A percentile compares a stretch with the other conserved stretches of the same genome.
Evolutionary conservation across 2,888 invertebrate species (phyloP).

Genomic region (Athripsodes cinereus): DNA sequence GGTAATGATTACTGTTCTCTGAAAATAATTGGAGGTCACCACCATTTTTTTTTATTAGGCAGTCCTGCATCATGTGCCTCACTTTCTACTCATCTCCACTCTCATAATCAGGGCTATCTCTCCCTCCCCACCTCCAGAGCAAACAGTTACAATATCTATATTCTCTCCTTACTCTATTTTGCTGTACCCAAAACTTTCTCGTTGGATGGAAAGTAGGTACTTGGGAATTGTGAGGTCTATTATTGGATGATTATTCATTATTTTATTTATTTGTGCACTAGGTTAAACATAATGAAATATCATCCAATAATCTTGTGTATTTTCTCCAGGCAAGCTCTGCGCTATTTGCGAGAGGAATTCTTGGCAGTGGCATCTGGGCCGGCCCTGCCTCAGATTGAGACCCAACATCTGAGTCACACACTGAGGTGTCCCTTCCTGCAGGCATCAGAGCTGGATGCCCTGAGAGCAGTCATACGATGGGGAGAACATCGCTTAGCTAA

Average conservation of each 20-base stretch:
- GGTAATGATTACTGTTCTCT: too few species aligned
- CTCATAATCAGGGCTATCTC: neutral
- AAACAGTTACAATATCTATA: neutral
- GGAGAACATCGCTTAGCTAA: slow-evolving; percentile 53
- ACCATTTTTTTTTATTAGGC: too few species aligned
- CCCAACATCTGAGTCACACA: slow-evolving; percentile 64
- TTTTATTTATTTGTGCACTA: neutral
- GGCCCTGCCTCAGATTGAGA: slow-evolving; percentile 72
- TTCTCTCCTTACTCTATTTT: neutral
- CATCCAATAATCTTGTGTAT: too few species aligned
- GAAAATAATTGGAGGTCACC: too few species aligned
- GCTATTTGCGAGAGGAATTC: slow-evolving; percentile 91
- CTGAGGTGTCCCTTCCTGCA: slow-evolving; percentile 61
- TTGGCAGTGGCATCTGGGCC: slow-evolving; percentile 65
- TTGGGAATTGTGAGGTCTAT: neutral
- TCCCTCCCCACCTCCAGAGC: neutral
- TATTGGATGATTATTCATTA: neutral
- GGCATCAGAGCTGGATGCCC: slow-evolving; percentile 84
- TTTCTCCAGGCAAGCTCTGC: slow-evolving; percentile 67
- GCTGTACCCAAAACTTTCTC: neutral
- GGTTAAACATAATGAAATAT: too few species aligned
- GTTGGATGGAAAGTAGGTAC: neutral
- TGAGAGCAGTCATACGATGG: slow-evolving; percentile 83
- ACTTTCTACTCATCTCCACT: too few species aligned
- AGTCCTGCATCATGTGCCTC: neutral